Conservation (phyloP, 2,113 vertebrate species). For the Lepisosteus oculatus region DNA sequence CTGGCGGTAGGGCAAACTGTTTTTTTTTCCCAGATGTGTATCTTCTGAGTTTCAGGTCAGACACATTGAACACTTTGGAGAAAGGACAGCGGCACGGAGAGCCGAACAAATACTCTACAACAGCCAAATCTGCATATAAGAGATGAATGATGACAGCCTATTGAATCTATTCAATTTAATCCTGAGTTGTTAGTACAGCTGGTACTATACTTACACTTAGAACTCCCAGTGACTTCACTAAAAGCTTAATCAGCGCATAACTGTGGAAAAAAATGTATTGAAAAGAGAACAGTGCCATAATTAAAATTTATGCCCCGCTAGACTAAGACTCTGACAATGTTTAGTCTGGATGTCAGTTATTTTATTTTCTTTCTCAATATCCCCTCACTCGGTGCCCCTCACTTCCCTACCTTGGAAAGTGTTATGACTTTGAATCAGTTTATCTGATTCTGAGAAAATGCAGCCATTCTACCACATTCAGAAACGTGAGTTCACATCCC, state of each 20-base stretch:
- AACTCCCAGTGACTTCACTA: constrained; percentile 3
- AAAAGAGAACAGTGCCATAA: not conserved
- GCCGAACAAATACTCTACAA: no score
- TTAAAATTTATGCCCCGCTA: constrained; percentile 6
- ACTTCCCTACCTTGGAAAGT: not conserved
- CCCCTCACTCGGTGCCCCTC: not conserved
- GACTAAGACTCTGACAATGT: constrained; percentile 5
- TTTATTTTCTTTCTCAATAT: constrained; percentile 13
- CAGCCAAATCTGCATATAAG: not conserved
- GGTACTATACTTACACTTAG: not conserved
- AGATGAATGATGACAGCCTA: not conserved
- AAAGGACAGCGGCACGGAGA: no score
- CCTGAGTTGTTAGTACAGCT: not conserved
- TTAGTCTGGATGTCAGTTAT: constrained; percentile 18
- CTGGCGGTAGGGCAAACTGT: no score
- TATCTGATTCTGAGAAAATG: not conserved
- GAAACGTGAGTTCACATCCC: no score
- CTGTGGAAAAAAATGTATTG: not conserved
- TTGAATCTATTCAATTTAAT: not conserved
- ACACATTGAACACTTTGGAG: no score
- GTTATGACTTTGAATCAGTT: constrained; percentile 5
- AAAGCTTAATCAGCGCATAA: not conserved
- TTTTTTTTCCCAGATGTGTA: no score
- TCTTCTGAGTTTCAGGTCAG: no score
- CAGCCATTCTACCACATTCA: no score